Evolutionary conservation across 1,140 invertebrate genomes (phyloP), one percentile per base, ranked within the genome.

Genomic region (Bradynema listronoti): DNA sequence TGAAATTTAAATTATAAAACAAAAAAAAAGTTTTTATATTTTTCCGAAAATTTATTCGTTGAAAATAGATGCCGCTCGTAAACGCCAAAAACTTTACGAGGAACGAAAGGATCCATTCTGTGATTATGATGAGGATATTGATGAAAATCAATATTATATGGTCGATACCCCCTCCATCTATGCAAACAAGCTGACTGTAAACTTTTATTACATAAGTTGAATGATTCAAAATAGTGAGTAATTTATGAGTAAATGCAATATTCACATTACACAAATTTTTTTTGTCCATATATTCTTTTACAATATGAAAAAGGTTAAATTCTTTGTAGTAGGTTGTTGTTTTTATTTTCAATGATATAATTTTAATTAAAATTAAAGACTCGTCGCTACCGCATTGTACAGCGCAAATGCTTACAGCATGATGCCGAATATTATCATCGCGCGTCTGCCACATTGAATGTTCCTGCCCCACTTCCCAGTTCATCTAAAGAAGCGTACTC

Each of bases 41-140:
- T 47, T 47, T 22, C 29, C 34, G 4, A 19, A 25, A 50, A 32
- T 29, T 25, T 4, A 4, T 39, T 39, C 3, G 3, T 19, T 3
- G n/a, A 30, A 19, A 30, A 3, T 29, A 50, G 47, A 50, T 24
- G 47, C 47, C 27, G 47, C 47, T 24, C 16, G 47, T 19, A 50
- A 50, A 50, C 47, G 47, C 34, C 47, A 43, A 9, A 19, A 32
- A 5, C 16, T 50, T 24, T 25, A 50, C n/a, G n/a, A n/a, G n/a
- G n/a, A n/a, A n/a, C n/a, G n/a, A 50, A 50, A 50, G 19, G 47
- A 50, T n/a, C 16, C 34, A 3, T 50, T n/a, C 27, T 19, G 34
- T 5, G 19, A 19, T 5, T 25, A 50, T 30, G 47, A 50, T 3
- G 16, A 19, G 27, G 47, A 50, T 9, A 30, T 27, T 4, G 42